Conservation (phyloP, 2,797 vertebrate genomes). For the Fistularia tabacaria region DNA sequence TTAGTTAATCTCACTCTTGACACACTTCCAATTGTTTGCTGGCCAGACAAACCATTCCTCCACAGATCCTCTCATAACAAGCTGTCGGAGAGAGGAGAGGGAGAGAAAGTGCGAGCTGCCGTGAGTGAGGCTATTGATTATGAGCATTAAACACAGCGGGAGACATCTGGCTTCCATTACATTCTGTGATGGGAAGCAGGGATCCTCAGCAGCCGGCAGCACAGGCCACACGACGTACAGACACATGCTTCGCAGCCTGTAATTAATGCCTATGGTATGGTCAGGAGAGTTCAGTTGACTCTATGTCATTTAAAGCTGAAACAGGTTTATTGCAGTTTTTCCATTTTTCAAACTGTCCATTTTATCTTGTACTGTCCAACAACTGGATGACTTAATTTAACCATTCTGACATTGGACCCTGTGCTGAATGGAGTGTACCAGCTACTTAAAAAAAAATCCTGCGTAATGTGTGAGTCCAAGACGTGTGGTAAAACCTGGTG, state of each 20-base stretch:
- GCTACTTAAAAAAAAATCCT: neutral
- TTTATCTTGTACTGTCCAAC: constrained; percentile 25
- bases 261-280: constrained; percentile 79
- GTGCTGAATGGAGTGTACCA: neutral
- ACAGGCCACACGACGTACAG: constrained; percentile 74
- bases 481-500: neutral
- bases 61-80: constrained; percentile 83
- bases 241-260: constrained; percentile 83
- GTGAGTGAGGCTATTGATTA: constrained; percentile 81
- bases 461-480: neutral
- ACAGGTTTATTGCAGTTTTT: constrained; percentile 75
- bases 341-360: constrained; percentile 50
- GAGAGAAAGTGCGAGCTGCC: constrained; percentile 49
- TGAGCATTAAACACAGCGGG: constrained; percentile 78
- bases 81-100: constrained; percentile 67
- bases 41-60: constrained; percentile 70
- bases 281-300: constrained; percentile 67
- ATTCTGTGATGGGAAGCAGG: constrained; percentile 70
- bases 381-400: constrained; percentile 19
- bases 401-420: constrained; percentile 1
- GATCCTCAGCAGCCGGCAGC: constrained; percentile 72
- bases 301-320: constrained; percentile 78
- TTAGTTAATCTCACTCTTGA: constrained; percentile 80
- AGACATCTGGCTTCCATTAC: constrained; percentile 91
- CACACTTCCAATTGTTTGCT: constrained; percentile 62